Evolutionary conservation across 2,113 vertebrate genomes (phyloP).

Genomic region (Sialia sialis): DNA sequence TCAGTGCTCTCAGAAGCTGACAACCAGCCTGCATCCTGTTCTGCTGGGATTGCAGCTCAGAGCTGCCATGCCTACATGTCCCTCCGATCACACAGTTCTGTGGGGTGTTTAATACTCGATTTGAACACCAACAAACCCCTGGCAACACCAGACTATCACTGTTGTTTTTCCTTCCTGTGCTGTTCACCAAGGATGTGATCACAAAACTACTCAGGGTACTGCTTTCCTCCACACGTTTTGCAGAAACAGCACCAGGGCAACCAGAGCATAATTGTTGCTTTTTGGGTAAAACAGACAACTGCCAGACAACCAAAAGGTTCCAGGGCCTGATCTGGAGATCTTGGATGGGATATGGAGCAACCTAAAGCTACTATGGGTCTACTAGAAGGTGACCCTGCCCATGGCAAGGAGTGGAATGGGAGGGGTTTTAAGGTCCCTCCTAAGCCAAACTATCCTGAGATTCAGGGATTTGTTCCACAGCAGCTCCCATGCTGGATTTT

Average conservation of each 20-base stretch:
- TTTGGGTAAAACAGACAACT: not conserved
- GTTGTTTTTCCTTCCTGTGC: not conserved
- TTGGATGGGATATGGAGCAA: not conserved
- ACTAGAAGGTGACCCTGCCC: not conserved
- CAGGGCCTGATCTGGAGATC: not conserved
- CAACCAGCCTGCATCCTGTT: not conserved
- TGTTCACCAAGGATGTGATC: not conserved
- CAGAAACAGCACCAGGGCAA: not conserved
- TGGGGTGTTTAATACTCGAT: not conserved
- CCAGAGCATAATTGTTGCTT: not conserved
- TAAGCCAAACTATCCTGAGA: not conserved
- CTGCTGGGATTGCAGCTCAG: not conserved
- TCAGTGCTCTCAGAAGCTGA: not conserved
- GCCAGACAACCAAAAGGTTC: not conserved
- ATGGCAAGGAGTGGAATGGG: not conserved
- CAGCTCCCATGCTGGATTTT: not conserved
- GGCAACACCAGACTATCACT: not conserved
- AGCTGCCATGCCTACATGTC: fast-evolving
- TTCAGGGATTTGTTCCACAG: not conserved
- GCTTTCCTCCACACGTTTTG: not conserved
- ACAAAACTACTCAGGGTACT: not conserved
- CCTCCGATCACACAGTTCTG: not conserved
- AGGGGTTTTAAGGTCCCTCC: not conserved
- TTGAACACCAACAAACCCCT: not conserved
- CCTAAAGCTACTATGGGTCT: not conserved